Evolutionary conservation across 1,140 invertebrate genomes (phyloP).

Genomic region (Euura lappo): DNA sequence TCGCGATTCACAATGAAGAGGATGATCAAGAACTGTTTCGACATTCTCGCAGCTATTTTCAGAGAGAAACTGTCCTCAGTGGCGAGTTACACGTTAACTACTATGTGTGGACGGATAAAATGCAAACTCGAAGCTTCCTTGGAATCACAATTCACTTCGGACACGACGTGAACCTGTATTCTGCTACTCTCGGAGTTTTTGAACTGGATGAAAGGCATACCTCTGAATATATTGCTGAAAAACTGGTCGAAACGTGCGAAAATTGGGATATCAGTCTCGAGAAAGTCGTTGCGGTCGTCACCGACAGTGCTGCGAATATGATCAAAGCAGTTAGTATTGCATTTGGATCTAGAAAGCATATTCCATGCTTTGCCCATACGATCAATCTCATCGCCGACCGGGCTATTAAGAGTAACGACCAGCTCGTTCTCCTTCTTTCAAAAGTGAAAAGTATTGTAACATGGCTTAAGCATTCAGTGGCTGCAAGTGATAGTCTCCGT

Average conservation of each 20-base stretch:
- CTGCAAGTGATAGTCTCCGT: not conserved
- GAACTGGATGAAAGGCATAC: constrained; percentile 43
- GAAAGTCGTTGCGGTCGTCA: constrained; percentile 43
- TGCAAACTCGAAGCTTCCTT: constrained; percentile 34
- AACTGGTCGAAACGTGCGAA: constrained; percentile 37
- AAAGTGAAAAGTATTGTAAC: constrained; percentile 19
- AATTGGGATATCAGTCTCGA: constrained; percentile 45
- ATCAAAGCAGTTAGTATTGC: constrained; percentile 44
- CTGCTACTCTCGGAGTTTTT: constrained; percentile 39
- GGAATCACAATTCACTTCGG: constrained; percentile 29
- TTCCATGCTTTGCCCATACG: constrained; percentile 37
- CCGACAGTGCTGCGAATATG: constrained; percentile 39
- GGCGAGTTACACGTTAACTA: constrained; percentile 32
- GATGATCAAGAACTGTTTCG: constrained; percentile 45
- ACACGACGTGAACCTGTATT: not conserved
- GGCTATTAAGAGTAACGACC: constrained; percentile 21
- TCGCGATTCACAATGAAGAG: constrained; percentile 33
- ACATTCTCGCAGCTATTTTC: constrained; percentile 31
- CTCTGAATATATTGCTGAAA: constrained; percentile 41
- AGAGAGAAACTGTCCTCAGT: constrained; percentile 22
- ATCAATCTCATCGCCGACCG: constrained; percentile 23
- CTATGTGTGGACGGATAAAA: constrained; percentile 37
- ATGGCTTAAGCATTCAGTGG: not conserved
- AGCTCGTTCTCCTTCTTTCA: not conserved
- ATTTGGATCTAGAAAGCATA: constrained; percentile 43